phyloP scores from a whole-genome alignment of 2,113 vertebrate species.

The Catharus minimus region DNA sequence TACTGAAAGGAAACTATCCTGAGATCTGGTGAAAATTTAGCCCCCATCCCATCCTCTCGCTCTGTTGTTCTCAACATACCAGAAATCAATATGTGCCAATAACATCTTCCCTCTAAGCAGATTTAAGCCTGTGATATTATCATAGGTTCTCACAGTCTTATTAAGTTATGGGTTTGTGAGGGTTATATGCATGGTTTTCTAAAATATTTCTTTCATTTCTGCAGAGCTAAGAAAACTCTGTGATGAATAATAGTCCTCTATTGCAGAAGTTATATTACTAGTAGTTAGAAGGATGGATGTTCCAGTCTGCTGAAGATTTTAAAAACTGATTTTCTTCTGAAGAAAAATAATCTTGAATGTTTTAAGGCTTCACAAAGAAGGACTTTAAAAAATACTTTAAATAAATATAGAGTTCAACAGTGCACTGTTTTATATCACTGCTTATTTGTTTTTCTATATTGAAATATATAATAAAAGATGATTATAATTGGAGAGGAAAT shows the following conservation, averaged over 20 bases:
- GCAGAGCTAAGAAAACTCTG: not conserved
- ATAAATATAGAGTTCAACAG: not conserved
- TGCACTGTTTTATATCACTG: not conserved
- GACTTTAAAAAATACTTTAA: not conserved
- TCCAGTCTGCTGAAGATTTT: slow-evolving; percentile 7
- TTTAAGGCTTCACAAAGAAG: not conserved
- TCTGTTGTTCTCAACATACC: not conserved
- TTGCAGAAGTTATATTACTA: slow-evolving; percentile 15
- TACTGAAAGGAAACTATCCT: not conserved
- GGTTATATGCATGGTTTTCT: not conserved
- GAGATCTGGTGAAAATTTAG: not conserved
- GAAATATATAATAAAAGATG: slow-evolving; percentile 7
- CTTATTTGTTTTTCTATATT: not conserved
- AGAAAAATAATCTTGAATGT: not conserved
- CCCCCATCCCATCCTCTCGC: not conserved
- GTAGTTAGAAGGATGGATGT: slow-evolving; percentile 8
- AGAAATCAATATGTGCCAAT: not conserved
- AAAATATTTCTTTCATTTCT: slow-evolving; percentile 30
- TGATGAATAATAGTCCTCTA: not conserved
- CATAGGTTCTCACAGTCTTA: not conserved
- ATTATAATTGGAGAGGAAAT: slow-evolving; percentile 24
- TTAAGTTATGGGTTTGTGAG: not conserved
- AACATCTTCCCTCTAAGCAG: not conserved
- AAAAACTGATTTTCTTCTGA: slow-evolving; percentile 22
- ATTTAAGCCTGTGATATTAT: not conserved